Conservation (phyloP, 2,113 vertebrate species). For the Plecotus auritus region DNA sequence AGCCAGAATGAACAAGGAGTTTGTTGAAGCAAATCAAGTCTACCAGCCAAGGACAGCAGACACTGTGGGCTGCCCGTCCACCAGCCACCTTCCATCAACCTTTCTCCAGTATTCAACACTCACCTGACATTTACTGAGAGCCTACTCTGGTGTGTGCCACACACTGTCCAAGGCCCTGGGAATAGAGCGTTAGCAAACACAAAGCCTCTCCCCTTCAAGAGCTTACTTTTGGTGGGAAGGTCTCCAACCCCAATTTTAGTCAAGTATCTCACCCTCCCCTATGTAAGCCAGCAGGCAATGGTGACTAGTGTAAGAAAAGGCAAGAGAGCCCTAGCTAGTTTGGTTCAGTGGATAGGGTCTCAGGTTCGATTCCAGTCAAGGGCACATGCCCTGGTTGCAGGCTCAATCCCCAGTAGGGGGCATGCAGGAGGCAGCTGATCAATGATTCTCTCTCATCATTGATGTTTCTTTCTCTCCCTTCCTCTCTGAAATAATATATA, state of each 20-base stretch:
- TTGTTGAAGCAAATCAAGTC: background rate
- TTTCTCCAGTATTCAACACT: background rate
- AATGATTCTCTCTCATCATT: background rate
- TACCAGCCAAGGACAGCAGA: background rate
- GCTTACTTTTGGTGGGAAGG: background rate
- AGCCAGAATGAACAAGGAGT: background rate
- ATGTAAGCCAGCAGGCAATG: background rate
- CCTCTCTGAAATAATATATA: background rate
- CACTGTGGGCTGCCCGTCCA: background rate
- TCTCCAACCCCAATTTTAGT: constrained; percentile 7
- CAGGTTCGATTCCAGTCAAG: too few relatives aligned
- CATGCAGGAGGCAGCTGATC: background rate
- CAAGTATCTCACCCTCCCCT: background rate
- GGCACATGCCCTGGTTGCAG: too few relatives aligned
- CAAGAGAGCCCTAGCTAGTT: background rate
- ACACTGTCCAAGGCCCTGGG: background rate
- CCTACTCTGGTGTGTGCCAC: background rate
- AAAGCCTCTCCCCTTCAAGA: background rate
- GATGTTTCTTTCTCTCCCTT: background rate
- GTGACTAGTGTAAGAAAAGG: background rate
- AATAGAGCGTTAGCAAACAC: background rate
- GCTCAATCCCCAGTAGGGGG: too few relatives aligned
- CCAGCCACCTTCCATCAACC: background rate
- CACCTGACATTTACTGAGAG: background rate
- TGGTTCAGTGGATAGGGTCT: background rate